phyloP scores from a whole-genome alignment of 2,797 vertebrate species.

The Myotis vivesi region DNA sequence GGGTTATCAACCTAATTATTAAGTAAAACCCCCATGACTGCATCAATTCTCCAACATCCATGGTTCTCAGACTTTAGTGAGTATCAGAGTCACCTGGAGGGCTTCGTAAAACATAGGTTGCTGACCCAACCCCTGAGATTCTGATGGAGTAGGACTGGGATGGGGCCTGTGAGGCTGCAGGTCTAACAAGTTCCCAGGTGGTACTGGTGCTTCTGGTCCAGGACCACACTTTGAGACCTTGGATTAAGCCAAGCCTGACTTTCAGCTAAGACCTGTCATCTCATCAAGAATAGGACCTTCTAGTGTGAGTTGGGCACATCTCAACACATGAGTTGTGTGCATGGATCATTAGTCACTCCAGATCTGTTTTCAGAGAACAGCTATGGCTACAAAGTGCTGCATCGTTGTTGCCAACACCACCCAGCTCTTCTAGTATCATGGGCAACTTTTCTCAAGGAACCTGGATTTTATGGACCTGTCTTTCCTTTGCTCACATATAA shows the following conservation, averaged over 20 bases:
- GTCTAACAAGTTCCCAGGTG: not conserved
- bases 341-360: conserved; percentile 51
- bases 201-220: not conserved
- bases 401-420: not conserved
- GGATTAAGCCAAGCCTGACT: not conserved
- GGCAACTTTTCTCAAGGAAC: conserved; percentile 2
- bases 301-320: not conserved
- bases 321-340: conserved; percentile 25
- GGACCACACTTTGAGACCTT: not conserved
- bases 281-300: conserved; percentile 20
- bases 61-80: not conserved
- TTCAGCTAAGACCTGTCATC: not conserved
- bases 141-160: not conserved
- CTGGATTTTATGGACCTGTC: not conserved
- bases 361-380: conserved; percentile 55
- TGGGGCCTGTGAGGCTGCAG: not conserved
- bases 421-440: not conserved
- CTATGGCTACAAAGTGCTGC: conserved; percentile 35
- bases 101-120: not conserved
- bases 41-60: not conserved
- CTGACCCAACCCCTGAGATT: not conserved
- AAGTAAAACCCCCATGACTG: not conserved
- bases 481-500: not conserved
- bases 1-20: not conserved
- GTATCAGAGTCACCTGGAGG: not conserved